A percentile compares a stretch with the other conserved stretches of the same genome.
phyloP scores from a whole-genome alignment of 2,888 invertebrate species.

The Eristalis pertinax region DNA sequence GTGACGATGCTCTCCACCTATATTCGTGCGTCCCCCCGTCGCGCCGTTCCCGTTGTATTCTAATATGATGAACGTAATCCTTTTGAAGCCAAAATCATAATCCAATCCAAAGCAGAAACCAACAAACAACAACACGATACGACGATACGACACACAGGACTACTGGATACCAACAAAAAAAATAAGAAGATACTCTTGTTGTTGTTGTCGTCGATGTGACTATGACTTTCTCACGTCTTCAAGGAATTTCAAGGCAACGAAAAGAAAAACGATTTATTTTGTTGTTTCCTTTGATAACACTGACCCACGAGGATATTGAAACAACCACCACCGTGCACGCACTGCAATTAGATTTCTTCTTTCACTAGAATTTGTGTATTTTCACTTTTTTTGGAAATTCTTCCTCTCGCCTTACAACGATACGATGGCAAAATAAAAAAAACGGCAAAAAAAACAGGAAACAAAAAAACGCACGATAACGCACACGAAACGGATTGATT shows the following conservation, averaged over 20 bases:
- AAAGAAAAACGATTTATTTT: not conserved
- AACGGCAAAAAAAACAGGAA: no score
- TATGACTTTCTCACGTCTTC: not conserved
- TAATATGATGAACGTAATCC: conserved; percentile 57
- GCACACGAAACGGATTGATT: not conserved
- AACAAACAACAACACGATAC: not conserved
- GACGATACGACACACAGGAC: conserved; percentile 6
- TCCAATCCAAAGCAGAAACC: conserved; percentile 23
- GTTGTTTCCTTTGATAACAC: not conserved
- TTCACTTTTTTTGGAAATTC: no score
- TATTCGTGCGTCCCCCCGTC: no score
- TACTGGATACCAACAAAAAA: not conserved
- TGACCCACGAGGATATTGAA: not conserved
- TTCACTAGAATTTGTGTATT: no score
- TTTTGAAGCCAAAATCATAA: conserved; percentile 52
- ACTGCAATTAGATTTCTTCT: no score
- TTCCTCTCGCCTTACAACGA: no score
- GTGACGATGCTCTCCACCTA: not conserved
- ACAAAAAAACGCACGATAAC: conserved; percentile 2
- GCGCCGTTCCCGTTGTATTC: not conserved
- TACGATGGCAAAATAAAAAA: no score
- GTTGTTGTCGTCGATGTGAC: not conserved
- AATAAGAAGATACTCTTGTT: not conserved
- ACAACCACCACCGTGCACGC: no score
- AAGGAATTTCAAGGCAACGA: no score